Conservation (phyloP, 1,140 invertebrate species). For the Drosophila willistoni region DNA sequence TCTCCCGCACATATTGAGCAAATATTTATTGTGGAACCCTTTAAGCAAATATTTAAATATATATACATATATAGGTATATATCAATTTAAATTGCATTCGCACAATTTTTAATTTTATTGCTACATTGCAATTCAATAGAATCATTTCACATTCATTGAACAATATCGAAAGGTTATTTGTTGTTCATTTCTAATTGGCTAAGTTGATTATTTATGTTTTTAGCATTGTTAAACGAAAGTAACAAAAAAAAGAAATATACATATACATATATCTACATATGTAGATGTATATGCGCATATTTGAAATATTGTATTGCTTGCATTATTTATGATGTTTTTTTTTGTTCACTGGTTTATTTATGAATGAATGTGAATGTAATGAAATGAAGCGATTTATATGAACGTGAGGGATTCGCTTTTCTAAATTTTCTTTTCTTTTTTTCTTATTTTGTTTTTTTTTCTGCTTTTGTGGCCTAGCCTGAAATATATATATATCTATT, state of each 20-base stretch:
- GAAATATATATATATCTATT: constrained; percentile 32
- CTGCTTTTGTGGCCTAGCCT: constrained; percentile 49
- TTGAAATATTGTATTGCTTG: constrained; percentile 23
- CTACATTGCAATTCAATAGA: constrained; percentile 27
- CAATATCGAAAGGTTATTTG: constrained; percentile 24
- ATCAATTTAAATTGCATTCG: constrained; percentile 58
- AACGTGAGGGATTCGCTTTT: neutral
- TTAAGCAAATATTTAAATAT: constrained; percentile 44
- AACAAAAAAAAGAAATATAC: constrained; percentile 16
- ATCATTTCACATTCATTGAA: constrained; percentile 24
- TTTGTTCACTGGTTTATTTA: constrained; percentile 65
- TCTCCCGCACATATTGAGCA: constrained; percentile 18
- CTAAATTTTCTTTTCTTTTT: too few species aligned
- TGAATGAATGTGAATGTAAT: constrained; percentile 38
- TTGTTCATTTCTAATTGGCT: constrained; percentile 58
- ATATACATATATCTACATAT: too few species aligned
- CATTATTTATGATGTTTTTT: constrained; percentile 57
- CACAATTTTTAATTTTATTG: constrained; percentile 45
- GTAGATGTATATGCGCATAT: neutral
- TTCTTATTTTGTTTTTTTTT: constrained; percentile 33
- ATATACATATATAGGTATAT: too few species aligned
- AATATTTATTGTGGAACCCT: neutral
- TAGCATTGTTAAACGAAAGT: constrained; percentile 32
- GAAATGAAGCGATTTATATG: constrained; percentile 3
- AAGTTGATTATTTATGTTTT: constrained; percentile 63